These are phyloP conservation scores for Saimiri boliviensis DNA, from an alignment of 2,113 vertebrate species.

Conservation along the genomic window DNA sequence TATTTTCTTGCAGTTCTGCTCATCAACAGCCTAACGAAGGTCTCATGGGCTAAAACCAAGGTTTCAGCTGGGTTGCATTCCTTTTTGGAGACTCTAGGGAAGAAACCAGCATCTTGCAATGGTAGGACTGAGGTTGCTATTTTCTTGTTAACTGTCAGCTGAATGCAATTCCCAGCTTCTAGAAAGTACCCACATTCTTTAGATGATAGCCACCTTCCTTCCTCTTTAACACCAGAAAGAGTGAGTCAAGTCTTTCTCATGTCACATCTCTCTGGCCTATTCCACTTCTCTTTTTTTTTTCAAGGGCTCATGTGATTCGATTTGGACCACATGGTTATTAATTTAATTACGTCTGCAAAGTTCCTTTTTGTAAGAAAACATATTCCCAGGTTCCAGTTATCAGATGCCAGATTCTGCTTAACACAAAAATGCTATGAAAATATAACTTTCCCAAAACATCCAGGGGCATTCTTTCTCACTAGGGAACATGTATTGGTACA, in stretches of 20 bases:
- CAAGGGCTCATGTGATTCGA: background rate
- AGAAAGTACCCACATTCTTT: background rate
- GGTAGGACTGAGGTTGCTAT: background rate
- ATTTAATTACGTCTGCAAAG: background rate
- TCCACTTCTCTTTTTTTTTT: background rate
- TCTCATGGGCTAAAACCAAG: background rate
- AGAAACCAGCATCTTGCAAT: background rate
- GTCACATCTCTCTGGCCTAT: background rate
- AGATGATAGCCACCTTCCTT: background rate
- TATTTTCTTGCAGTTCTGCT: background rate
- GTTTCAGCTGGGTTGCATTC: background rate
- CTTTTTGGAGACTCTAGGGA: background rate
- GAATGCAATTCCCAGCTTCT: background rate
- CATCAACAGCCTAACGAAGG: background rate
- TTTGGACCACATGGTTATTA: background rate
- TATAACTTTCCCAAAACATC: background rate
- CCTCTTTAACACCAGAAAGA: background rate
- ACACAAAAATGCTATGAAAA: background rate
- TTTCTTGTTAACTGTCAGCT: background rate
- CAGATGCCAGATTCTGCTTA: background rate
- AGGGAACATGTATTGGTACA: background rate
- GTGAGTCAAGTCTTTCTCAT: background rate
- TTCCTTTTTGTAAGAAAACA: background rate
- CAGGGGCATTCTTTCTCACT: background rate
- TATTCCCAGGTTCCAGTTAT: background rate